These are phyloP conservation scores for Stichopus horrens DNA, from an alignment of 53 echinoderm and acorn worm species.

Conservation along the genomic window DNA sequence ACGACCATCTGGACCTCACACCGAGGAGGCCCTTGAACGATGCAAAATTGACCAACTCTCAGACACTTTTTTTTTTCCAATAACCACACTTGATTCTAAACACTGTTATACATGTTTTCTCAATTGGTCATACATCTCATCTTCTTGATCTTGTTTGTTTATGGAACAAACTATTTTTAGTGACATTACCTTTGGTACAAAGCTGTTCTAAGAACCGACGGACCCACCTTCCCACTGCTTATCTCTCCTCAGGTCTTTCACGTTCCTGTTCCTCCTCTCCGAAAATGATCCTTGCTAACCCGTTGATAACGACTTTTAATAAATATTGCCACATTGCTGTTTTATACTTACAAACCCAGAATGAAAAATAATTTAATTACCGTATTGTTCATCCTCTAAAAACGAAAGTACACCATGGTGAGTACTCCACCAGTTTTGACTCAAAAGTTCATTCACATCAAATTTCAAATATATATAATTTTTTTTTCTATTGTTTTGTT, in stretches of 20 bases:
- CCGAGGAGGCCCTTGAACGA: too few relatives aligned
- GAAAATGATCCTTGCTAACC: too few relatives aligned
- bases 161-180: too few relatives aligned
- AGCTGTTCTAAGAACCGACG: background rate
- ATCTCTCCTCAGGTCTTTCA: background rate
- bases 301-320: background rate
- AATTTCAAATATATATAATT: background rate
- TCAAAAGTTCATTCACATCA: background rate
- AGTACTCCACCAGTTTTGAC: background rate
- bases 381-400: too few relatives aligned
- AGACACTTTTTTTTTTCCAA: too few relatives aligned
- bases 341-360: background rate
- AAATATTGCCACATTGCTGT: slow-evolving; percentile 3
- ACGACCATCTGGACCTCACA: too few relatives aligned
- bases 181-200: background rate
- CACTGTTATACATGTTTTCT: too few relatives aligned
- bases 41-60: too few relatives aligned
- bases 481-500: background rate
- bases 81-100: too few relatives aligned
- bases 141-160: too few relatives aligned
- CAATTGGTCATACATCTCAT: too few relatives aligned
- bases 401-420: too few relatives aligned
- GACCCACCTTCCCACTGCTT: background rate
- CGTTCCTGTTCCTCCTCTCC: background rate
- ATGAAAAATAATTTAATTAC: background rate